Evolutionary conservation across 2,113 vertebrate genomes (phyloP).

Genomic region (Tauraco erythrolophus): DNA sequence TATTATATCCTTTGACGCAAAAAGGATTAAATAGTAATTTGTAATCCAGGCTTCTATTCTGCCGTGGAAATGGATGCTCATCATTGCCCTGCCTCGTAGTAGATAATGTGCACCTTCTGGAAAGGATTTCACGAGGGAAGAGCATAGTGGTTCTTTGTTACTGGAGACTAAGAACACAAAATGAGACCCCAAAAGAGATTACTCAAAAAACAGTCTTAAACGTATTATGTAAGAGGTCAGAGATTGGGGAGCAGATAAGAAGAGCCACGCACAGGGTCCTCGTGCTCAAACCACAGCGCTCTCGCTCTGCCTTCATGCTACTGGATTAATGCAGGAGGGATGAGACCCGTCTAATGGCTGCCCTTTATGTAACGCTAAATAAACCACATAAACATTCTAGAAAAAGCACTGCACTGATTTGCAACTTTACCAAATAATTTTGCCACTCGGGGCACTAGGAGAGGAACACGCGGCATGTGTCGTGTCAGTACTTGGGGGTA

Average conservation of each 20-base stretch:
- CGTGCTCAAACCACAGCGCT: neutral
- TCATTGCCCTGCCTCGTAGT: neutral
- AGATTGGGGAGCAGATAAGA: slow-evolving; percentile 26
- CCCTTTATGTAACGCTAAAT: slow-evolving; percentile 40
- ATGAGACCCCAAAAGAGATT: slow-evolving; percentile 55
- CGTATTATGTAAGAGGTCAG: slow-evolving; percentile 27
- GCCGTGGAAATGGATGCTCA: slow-evolving; percentile 53
- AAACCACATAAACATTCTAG: slow-evolving; percentile 8
- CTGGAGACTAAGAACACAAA: slow-evolving; percentile 8
- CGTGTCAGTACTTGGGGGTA: neutral
- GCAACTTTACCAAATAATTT: neutral
- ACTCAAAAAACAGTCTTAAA: slow-evolving; percentile 46
- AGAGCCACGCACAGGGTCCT: neutral
- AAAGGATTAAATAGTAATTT: slow-evolving; percentile 71
- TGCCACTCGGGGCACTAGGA: neutral
- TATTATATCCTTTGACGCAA: slow-evolving; percentile 65
- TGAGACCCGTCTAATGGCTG: slow-evolving; percentile 1
- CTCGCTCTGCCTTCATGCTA: neutral
- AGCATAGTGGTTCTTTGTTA: neutral
- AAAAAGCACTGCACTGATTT: neutral
- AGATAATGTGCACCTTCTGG: slow-evolving; percentile 65
- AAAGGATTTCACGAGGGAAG: slow-evolving; percentile 41
- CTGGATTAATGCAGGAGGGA: neutral
- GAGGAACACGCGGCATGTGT: rapidly evolving
- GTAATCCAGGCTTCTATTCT: slow-evolving; percentile 60